A percentile compares a stretch with the other conserved stretches of the same genome.
These are phyloP conservation scores for Leistus spinibarbis DNA, from an alignment of 2,888 invertebrate species.

Conservation along the genomic window DNA sequence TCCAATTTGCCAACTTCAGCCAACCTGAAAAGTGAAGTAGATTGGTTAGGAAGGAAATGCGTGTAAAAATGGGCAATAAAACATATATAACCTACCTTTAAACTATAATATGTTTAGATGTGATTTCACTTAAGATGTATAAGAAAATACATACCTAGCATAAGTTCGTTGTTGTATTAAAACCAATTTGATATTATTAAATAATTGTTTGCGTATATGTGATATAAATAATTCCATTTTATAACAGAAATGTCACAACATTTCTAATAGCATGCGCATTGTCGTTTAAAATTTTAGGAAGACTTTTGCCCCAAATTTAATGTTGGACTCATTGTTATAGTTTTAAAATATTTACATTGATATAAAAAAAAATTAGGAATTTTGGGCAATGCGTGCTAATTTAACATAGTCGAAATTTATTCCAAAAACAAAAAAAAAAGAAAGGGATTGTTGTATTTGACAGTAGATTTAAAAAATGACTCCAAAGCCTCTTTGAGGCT, in stretches of 20 bases:
- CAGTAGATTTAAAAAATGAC: no score
- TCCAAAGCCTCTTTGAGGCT: no score
- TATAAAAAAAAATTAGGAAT: neutral
- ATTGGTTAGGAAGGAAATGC: neutral
- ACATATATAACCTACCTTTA: neutral
- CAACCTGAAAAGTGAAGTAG: constrained; percentile 65
- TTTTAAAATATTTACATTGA: neutral
- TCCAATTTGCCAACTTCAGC: constrained; percentile 94
- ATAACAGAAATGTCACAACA: constrained; percentile 29
- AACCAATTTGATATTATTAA: constrained; percentile 13
- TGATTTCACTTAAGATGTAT: neutral
- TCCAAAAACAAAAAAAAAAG: no score
- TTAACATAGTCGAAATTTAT: no score
- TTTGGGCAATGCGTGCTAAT: neutral
- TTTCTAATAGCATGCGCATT: constrained; percentile 33
- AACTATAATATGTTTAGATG: neutral
- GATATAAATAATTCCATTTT: constrained; percentile 36
- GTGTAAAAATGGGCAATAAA: neutral
- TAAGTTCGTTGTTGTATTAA: constrained; percentile 11
- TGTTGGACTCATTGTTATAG: neutral
- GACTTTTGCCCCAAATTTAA: constrained; percentile 2
- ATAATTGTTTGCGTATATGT: constrained; percentile 22
- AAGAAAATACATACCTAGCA: constrained; percentile 27
- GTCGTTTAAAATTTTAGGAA: constrained; percentile 2
- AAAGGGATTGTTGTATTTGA: no score